Evolutionary conservation across 2,888 invertebrate genomes (phyloP).

Genomic region (Drosophila pseudotakahashii): DNA sequence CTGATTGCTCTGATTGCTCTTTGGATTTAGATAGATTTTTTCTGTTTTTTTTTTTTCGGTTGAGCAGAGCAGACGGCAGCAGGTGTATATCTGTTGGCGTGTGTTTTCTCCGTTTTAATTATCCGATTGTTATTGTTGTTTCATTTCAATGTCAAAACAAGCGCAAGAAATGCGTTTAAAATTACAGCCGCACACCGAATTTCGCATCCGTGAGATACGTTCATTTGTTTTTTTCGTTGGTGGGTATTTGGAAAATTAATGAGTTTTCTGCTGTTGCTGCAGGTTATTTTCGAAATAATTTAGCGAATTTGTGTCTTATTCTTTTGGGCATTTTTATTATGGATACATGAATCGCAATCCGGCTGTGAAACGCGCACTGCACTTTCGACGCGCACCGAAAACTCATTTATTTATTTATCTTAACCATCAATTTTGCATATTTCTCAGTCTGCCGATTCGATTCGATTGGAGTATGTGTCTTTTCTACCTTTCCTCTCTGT

Average conservation of each 20-base stretch:
- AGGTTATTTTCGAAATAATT: slow-evolving; percentile 40
- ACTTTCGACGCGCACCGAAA: slow-evolving; percentile 56
- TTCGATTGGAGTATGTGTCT: slow-evolving; percentile 34
- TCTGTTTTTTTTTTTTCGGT: not conserved
- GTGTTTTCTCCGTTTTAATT: slow-evolving; percentile 58
- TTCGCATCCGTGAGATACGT: slow-evolving; percentile 31
- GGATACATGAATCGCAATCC: slow-evolving; percentile 34
- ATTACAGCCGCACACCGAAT: slow-evolving; percentile 54
- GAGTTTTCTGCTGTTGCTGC: slow-evolving; percentile 30
- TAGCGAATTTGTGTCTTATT: slow-evolving; percentile 33
- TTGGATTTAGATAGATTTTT: slow-evolving; percentile 8
- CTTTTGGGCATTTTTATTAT: slow-evolving; percentile 30
- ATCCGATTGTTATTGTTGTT: slow-evolving; percentile 47
- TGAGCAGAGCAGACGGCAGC: slow-evolving; percentile 14
- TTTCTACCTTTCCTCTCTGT: slow-evolving; percentile 26
- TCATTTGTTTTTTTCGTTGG: slow-evolving; percentile 18
- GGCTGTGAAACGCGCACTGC: slow-evolving; percentile 51
- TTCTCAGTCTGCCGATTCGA: slow-evolving; percentile 13
- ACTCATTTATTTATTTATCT: slow-evolving; percentile 69
- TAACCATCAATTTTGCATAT: slow-evolving; percentile 52
- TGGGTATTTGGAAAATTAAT: slow-evolving; percentile 40
- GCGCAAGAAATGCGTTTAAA: slow-evolving; percentile 58
- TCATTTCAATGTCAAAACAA: slow-evolving; percentile 70
- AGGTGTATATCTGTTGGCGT: slow-evolving; percentile 50
- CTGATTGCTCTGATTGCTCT: slow-evolving; percentile 5